Percentiles rank a stretch among this genome's conserved stretches.
Conservation (phyloP, 2,113 vertebrate species). For the Oxyura jamaicensis region DNA sequence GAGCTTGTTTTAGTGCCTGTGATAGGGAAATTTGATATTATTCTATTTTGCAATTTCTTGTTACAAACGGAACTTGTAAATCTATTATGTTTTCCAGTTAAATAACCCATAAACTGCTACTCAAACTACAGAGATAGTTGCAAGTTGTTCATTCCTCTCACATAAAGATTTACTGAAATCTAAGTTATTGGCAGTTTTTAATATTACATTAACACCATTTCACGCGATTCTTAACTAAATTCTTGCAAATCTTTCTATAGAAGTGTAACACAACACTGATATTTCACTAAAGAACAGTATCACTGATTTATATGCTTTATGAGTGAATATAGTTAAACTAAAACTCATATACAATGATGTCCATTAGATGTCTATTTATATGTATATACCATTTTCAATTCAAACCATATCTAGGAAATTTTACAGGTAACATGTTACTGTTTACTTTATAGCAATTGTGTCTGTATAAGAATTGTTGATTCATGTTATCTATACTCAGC, state of each 20-base stretch:
- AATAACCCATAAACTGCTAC: neutral
- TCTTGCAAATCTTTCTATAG: neutral
- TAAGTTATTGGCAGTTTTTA: neutral
- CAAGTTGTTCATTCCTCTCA: neutral
- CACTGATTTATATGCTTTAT: neutral
- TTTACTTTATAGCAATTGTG: neutral
- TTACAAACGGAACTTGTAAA: neutral
- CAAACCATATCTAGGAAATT: neutral
- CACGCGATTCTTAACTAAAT: neutral
- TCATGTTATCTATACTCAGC: fast-evolving
- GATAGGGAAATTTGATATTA: neutral
- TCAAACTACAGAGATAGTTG: neutral
- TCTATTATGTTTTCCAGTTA: neutral
- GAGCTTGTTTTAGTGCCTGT: neutral
- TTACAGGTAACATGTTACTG: neutral
- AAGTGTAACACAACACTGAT: neutral
- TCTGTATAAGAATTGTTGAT: neutral
- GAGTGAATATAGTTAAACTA: neutral
- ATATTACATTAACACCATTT: neutral
- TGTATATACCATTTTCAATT: neutral
- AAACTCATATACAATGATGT: neutral
- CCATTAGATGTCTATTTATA: neutral
- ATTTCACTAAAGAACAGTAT: neutral
- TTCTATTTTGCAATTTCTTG: neutral
- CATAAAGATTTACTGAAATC: neutral